Evolutionary conservation across 2,113 vertebrate genomes (phyloP).

Genomic region (Numenius arquata): DNA sequence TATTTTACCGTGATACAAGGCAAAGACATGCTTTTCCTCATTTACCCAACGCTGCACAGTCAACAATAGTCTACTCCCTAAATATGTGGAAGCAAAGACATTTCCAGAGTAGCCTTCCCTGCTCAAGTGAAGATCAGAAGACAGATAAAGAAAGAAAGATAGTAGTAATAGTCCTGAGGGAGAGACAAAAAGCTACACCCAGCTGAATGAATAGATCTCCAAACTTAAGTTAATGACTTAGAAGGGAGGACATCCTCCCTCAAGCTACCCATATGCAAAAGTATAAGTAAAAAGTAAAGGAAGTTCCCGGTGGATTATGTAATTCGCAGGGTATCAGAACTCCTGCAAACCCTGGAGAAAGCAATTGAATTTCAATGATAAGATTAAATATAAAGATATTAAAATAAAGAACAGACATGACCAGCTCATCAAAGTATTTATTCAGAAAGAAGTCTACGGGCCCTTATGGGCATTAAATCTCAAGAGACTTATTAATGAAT

Average conservation of each 20-base stretch:
- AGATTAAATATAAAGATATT: neutral
- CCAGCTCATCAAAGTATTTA: constrained; percentile 6
- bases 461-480: neutral
- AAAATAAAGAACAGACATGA: neutral
- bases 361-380: neutral
- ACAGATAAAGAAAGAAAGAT: neutral
- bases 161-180: neutral
- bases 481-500: constrained; percentile 4
- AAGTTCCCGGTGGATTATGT: neutral
- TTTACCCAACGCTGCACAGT: neutral
- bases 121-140: neutral
- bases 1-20: neutral
- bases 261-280: neutral
- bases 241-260: neutral
- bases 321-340: neutral
- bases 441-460: constrained; percentile 1
- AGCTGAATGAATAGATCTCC: neutral
- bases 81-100: neutral
- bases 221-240: neutral
- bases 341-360: neutral
- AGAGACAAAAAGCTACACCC: neutral
- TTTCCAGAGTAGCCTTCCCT: neutral
- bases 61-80: neutral
- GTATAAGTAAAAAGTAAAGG: neutral
- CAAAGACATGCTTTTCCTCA: neutral